phyloP scores from a whole-genome alignment of 2,113 vertebrate genomes.

The mouse (Mus musculus) region GRCm39 chr4:25803501-25804000 shows the following conservation, averaged over 20 bases:
- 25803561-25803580: background rate
- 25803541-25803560: background rate
- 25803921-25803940: slow-evolving; percentile 7
- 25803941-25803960: slow-evolving; percentile 5
- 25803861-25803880: background rate
- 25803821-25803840: background rate
- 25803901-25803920: background rate
- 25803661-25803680: background rate
- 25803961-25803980: background rate
- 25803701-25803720: background rate
- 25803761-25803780: background rate
- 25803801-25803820: background rate
- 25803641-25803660: background rate
- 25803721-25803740: background rate
- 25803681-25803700: background rate
- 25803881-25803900: background rate
- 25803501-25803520: background rate
- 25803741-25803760: background rate
- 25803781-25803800: background rate
- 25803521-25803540: background rate
- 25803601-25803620: background rate
- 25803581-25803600: background rate
- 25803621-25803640: background rate
- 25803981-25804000: background rate
- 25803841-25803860: background rate